Conservation (phyloP, 2,113 vertebrate genomes). For the Antechinus stuartii region DNA sequence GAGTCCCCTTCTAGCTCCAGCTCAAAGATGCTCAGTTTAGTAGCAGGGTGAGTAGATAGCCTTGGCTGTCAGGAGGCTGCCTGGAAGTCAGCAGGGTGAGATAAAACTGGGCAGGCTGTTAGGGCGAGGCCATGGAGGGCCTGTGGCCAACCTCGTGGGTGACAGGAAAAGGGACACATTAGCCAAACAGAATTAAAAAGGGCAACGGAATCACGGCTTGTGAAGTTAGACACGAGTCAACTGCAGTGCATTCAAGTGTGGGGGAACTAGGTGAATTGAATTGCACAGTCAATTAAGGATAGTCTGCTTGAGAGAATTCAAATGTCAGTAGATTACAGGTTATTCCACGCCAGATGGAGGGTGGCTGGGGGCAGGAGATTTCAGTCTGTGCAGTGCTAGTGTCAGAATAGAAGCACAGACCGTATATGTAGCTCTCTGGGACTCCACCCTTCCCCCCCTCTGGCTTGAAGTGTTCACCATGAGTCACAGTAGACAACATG, state of each 20-base stretch:
- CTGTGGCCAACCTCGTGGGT: neutral
- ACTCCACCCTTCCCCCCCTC: neutral
- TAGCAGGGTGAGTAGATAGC: neutral
- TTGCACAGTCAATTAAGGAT: neutral
- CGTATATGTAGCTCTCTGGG: neutral
- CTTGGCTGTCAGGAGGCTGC: neutral
- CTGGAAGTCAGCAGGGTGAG: neutral
- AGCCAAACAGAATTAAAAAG: neutral
- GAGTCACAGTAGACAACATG: neutral
- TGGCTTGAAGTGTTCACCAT: neutral
- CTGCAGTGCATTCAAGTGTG: neutral
- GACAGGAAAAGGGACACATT: neutral
- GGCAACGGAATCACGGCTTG: neutral
- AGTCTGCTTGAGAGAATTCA: slow-evolving; percentile 1
- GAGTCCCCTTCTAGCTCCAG: neutral
- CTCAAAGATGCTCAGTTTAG: neutral
- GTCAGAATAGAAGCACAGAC: neutral
- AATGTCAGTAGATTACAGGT: slow-evolving; percentile 18
- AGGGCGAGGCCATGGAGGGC: neutral
- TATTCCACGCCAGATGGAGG: neutral
- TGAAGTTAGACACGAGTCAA: neutral
- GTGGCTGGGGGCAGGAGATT: neutral
- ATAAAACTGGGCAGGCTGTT: neutral
- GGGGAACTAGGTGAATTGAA: neutral
- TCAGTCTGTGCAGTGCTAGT: neutral